A percentile compares a stretch with the other conserved stretches of the same genome.
These are phyloP conservation scores for Ctenodactylus gundi DNA, from an alignment of 2,113 vertebrate species.

Conservation along the genomic window DNA sequence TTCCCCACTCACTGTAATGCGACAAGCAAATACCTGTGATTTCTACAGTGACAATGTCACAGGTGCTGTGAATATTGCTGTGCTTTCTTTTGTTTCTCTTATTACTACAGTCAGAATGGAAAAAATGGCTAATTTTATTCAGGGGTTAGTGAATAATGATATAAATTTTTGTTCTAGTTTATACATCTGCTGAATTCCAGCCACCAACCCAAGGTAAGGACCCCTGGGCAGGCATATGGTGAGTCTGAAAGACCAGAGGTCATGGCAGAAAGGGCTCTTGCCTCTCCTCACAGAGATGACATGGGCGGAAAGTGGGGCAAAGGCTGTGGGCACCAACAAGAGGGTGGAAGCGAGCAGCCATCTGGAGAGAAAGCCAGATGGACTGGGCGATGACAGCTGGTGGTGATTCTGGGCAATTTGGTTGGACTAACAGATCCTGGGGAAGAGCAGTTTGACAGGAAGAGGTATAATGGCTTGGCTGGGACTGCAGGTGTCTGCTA, in stretches of 20 bases:
- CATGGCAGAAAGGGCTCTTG: neutral
- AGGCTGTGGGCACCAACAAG: neutral
- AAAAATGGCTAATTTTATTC: neutral
- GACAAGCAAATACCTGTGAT: neutral
- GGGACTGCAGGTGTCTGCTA: neutral
- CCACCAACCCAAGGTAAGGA: neutral
- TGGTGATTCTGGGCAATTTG: neutral
- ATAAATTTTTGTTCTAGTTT: neutral
- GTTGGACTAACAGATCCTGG: neutral
- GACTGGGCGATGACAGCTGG: neutral
- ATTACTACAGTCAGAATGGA: neutral
- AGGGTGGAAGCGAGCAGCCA: neutral
- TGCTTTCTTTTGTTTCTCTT: neutral
- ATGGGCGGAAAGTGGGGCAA: neutral
- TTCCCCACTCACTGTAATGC: neutral
- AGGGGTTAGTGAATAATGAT: neutral
- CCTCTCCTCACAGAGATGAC: neutral
- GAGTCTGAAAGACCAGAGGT: neutral
- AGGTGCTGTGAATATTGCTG: neutral
- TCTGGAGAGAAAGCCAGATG: neutral
- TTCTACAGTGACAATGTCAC: neutral
- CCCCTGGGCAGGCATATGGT: neutral
- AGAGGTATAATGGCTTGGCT: neutral
- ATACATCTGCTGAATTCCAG: neutral
- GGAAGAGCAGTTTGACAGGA: neutral